Evolutionary conservation across 2,797 vertebrate genomes (phyloP), one percentile per base, ranked within the genome.

Genomic region (Semotilus atromaculatus): DNA sequence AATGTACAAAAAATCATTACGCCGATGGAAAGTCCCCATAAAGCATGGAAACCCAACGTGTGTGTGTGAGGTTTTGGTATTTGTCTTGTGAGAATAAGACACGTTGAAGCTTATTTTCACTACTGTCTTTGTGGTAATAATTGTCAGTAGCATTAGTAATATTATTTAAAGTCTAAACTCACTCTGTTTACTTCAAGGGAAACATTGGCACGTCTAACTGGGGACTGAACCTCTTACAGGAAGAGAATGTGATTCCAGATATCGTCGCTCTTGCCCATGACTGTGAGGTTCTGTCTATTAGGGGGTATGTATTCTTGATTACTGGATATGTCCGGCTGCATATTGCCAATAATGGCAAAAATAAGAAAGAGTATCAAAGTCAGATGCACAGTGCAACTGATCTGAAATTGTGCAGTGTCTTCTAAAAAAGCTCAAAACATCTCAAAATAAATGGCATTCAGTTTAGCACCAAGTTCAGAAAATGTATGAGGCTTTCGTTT

Each of bases 201-300:
- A 99, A 99, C 93, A 97, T 99, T 51, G 98, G 98, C 84, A 99
- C 98, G 31, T 99, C 98, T 18, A 99, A 99, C 85, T 99, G 98
- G 98, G 98, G 98, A 88, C 95, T 99, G 81, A 99, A 99, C 93
- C 96, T 99, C 89, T 97, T 99, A 84, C 97, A 98, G 89, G 98
- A 99, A 90, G 98, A 99, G 94, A 99, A 99, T 85, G 96, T 99
- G 81, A 96, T 99, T 90, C 97, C 98, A 45, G 98, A 99, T 92
- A 97, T 99, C 87, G 93, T 99, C 36, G 89, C 95, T 9, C 92
- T 99, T 92, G 98, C 98, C 19, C 97, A 97, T 74, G 96, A 98
- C 84, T 99, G 97, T 92, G 98, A 99, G 78, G 98, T 99, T 90
- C 95, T 99, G 74, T 99, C 98, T 53, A 93, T 99, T 79, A 96